Conservation (phyloP, 1,140 invertebrate genomes). For the Orius laevigatus region DNA sequence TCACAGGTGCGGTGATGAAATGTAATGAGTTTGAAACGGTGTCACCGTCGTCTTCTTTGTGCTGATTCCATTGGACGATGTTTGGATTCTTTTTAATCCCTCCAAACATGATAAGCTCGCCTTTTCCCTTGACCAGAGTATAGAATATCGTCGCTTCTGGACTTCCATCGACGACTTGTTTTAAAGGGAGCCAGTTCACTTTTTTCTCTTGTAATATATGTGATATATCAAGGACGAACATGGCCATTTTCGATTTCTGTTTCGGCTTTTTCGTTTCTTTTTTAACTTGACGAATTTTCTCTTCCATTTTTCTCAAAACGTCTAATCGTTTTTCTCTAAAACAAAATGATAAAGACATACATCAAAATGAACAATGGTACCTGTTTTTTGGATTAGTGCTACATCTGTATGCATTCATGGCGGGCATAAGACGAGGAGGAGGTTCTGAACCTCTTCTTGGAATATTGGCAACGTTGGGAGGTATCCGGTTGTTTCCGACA, state of each 20-base stretch:
- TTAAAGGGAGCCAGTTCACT: constrained; percentile 61
- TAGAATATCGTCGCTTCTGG: constrained; percentile 84
- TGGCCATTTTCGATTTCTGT: constrained; percentile 33
- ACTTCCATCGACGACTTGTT: constrained; percentile 41
- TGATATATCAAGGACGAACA: constrained; percentile 77
- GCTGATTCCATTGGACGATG: constrained; percentile 27
- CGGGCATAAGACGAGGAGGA: background rate
- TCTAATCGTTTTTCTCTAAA: constrained; percentile 40
- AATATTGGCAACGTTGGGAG: background rate
- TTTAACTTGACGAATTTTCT: constrained; percentile 23
- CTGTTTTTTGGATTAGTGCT: constrained; percentile 1
- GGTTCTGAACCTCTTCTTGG: no score
- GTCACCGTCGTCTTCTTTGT: constrained; percentile 19
- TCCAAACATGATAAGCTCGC: constrained; percentile 87
- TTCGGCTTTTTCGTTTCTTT: background rate
- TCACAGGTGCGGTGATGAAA: constrained; percentile 50
- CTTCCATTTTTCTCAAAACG: constrained; percentile 39
- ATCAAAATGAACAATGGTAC: background rate
- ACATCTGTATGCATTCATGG: constrained; percentile 36
- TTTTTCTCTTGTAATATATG: constrained; percentile 40
- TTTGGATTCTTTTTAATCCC: constrained; percentile 65
- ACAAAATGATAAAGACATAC: background rate
- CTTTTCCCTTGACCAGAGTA: constrained; percentile 71
- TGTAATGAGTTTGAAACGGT: constrained; percentile 60
- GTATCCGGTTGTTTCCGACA: background rate